Conservation (phyloP, 2,113 vertebrate species). For the Eudyptes chrysolophus region DNA sequence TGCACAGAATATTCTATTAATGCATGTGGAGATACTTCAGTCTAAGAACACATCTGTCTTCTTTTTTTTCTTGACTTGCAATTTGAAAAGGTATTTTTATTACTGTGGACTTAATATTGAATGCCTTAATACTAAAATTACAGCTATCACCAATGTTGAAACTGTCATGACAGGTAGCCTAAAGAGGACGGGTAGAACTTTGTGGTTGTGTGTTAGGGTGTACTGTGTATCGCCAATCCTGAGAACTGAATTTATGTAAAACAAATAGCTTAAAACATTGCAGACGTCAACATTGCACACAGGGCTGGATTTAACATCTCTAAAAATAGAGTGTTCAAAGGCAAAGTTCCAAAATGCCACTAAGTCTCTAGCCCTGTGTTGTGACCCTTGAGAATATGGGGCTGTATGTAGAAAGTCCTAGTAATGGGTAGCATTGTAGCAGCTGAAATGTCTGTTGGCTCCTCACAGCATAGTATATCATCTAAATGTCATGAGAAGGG, state of each 20-base stretch:
- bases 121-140: not conserved
- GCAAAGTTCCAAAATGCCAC: constrained; percentile 8
- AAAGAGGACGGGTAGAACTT: not conserved
- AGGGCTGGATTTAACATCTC: not conserved
- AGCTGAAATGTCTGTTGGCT: constrained; percentile 10
- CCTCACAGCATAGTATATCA: not conserved
- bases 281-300: not conserved
- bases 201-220: not conserved
- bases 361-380: not conserved
- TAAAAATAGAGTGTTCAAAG: constrained; percentile 19
- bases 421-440: not conserved
- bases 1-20: not conserved
- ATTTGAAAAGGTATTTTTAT: constrained; percentile 5
- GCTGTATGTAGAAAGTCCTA: not conserved
- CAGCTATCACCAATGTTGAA: not conserved
- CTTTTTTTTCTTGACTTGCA: not conserved
- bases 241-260: not conserved
- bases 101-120: not conserved
- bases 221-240: not conserved
- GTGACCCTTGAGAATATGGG: not conserved
- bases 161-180: not conserved
- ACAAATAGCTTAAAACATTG: not conserved
- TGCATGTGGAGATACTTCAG: not conserved
- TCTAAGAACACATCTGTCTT: not conserved
- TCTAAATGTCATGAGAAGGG: constrained; percentile 46